phyloP scores from a whole-genome alignment of 1,140 invertebrate species.

The Tetranychus cinnabarinus region DNA sequence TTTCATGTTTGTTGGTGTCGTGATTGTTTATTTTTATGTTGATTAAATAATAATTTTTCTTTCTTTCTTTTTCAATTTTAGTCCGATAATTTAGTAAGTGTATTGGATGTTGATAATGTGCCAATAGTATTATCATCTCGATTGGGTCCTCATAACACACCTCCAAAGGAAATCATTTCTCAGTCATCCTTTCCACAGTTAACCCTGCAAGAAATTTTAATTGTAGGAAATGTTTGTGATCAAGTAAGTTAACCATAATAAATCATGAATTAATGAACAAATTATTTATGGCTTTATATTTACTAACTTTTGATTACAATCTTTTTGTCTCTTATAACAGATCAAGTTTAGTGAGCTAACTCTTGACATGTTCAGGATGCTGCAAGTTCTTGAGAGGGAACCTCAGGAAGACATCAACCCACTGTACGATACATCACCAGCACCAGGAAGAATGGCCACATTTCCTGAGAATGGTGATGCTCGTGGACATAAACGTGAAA shows the following conservation, averaged over 20 bases:
- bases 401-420: constrained; percentile 36
- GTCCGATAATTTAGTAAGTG: constrained; percentile 63
- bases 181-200: constrained; percentile 27
- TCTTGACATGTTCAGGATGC: constrained; percentile 93
- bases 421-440: constrained; percentile 61
- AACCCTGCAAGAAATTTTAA: constrained; percentile 73
- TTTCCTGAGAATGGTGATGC: constrained; percentile 35
- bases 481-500: constrained; percentile 40
- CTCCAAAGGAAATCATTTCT: constrained; percentile 59
- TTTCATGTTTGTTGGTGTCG: background rate
- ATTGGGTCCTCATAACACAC: constrained; percentile 55
- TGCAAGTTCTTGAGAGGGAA: constrained; percentile 78
- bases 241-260: constrained; percentile 29
- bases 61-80: constrained; percentile 10
- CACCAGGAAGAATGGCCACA: constrained; percentile 36
- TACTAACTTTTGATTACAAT: background rate
- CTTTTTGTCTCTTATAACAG: constrained; percentile 17
- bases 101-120: constrained; percentile 41
- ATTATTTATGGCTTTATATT: background rate
- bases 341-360: constrained; percentile 94
- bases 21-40: background rate
- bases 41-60: background rate
- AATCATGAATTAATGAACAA: background rate
- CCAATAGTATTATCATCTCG: constrained; percentile 25
- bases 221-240: constrained; percentile 74